These are phyloP conservation scores for Microctenopoma stevenorrisi DNA, from an alignment of 2,797 vertebrate genomes.

Conservation along the genomic window DNA sequence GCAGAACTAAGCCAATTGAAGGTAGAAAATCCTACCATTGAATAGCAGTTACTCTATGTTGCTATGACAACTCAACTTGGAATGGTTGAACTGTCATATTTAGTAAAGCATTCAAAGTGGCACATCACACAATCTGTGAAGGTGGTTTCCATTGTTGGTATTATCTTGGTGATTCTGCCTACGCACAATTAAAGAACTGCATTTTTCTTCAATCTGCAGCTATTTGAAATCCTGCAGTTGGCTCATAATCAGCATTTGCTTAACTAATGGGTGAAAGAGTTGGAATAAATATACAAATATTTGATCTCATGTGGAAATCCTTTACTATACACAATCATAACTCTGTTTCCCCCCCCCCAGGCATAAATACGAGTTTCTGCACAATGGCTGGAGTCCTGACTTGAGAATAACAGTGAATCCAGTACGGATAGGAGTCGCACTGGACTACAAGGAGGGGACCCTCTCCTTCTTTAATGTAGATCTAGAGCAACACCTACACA, in stretches of 20 bases:
- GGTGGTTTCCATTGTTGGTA: constrained; percentile 27
- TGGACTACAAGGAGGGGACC: constrained; percentile 87
- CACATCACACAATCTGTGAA: constrained; percentile 21
- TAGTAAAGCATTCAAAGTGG: constrained; percentile 32
- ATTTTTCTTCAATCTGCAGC: constrained; percentile 48
- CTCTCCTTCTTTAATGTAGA: constrained; percentile 92
- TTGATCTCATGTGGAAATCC: constrained; percentile 3
- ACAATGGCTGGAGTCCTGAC: constrained; percentile 89
- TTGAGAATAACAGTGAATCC: constrained; percentile 90
- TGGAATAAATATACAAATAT: constrained; percentile 1
- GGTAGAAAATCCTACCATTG: constrained; percentile 19
- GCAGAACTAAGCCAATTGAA: constrained; percentile 25
- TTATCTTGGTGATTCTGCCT: constrained; percentile 25
- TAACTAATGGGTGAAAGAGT: constrained; percentile 11
- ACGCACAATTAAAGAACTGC: constrained; percentile 29
- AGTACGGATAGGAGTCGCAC: constrained; percentile 85
- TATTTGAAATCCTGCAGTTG: constrained; percentile 35
- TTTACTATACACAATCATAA: neutral
- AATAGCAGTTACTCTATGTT: constrained; percentile 54
- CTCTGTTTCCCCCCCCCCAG: constrained; percentile 65
- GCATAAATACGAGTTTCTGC: constrained; percentile 93
- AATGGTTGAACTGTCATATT: constrained; percentile 47
- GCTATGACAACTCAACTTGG: constrained; percentile 65
- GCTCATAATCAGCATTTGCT: constrained; percentile 36
- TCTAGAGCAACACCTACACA: constrained; percentile 89